Conservation (phyloP, 2,113 vertebrate species). For the Cyanoderma ruficeps region DNA sequence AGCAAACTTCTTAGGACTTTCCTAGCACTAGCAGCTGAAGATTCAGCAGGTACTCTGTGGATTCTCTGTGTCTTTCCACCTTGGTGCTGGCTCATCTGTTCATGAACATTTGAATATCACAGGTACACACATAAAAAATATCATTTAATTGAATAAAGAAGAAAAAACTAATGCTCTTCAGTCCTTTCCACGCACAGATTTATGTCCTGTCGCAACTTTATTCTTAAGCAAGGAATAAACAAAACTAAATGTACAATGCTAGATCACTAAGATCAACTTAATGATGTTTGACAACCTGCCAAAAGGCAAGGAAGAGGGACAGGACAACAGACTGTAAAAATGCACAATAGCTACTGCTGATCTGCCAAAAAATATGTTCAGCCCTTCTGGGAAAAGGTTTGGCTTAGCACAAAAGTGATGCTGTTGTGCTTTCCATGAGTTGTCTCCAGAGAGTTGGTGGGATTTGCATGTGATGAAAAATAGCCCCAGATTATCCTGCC, state of each 20-base stretch:
- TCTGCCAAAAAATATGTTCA: constrained; percentile 13
- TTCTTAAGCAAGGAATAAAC: constrained; percentile 10
- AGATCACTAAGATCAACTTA: constrained; percentile 41
- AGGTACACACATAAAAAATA: background rate
- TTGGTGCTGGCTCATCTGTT: background rate
- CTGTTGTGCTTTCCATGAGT: constrained; percentile 29
- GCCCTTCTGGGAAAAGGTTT: constrained; percentile 40
- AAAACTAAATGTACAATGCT: constrained; percentile 59
- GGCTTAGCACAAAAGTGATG: constrained; percentile 39
- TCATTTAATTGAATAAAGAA: background rate
- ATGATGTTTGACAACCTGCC: constrained; percentile 68
- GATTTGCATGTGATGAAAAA: constrained; percentile 47
- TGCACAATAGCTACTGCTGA: constrained; percentile 17
- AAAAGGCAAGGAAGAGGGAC: constrained; percentile 56
- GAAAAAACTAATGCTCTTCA: background rate
- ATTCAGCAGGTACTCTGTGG: background rate
- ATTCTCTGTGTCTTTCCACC: background rate
- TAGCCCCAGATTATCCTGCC: constrained; percentile 31
- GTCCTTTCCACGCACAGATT: background rate
- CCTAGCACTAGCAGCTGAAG: background rate
- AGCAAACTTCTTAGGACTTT: background rate
- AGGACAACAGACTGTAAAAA: constrained; percentile 43
- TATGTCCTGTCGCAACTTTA: background rate
- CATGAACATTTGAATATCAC: background rate
- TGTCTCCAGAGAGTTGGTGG: constrained; percentile 31